Evolutionary conservation across 2,797 vertebrate genomes (phyloP).

Genomic region (Sebastes minor): DNA sequence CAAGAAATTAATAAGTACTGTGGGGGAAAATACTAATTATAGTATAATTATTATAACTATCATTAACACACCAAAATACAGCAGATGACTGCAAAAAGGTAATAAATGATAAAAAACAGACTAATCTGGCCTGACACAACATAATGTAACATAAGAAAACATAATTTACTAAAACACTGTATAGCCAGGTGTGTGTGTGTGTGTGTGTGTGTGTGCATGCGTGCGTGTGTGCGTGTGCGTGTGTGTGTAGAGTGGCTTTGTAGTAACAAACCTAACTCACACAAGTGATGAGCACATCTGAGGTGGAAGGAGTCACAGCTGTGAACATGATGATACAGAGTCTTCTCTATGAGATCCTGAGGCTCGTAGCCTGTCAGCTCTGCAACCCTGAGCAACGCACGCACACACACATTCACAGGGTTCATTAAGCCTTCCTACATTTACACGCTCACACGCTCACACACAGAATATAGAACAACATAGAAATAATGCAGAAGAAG

Average conservation of each 20-base stretch:
- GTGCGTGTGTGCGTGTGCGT: neutral
- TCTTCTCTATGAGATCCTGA: constrained; percentile 99
- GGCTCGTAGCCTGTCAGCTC: constrained; percentile 97
- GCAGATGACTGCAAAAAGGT: neutral
- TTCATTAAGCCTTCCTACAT: neutral
- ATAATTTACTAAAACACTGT: neutral
- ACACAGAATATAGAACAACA: neutral
- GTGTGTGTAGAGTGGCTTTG: neutral
- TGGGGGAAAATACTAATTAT: neutral
- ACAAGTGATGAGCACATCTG: constrained; percentile 94
- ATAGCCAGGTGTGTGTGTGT: neutral
- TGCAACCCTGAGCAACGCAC: constrained; percentile 85
- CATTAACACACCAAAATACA: neutral
- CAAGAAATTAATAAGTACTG: neutral
- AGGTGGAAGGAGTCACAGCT: constrained; percentile 98
- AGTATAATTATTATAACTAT: neutral
- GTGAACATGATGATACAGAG: constrained; percentile 97
- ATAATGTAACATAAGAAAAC: neutral
- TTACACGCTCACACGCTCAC: neutral
- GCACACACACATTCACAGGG: constrained; percentile 9
- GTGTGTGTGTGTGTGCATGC: neutral
- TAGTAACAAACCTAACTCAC: constrained; percentile 86
- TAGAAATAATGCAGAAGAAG: neutral
- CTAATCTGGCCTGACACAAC: neutral
- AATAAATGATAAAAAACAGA: neutral